These are phyloP conservation scores for Agrotis ipsilon DNA, from an alignment of 2,888 invertebrate species.

Conservation along the genomic window DNA sequence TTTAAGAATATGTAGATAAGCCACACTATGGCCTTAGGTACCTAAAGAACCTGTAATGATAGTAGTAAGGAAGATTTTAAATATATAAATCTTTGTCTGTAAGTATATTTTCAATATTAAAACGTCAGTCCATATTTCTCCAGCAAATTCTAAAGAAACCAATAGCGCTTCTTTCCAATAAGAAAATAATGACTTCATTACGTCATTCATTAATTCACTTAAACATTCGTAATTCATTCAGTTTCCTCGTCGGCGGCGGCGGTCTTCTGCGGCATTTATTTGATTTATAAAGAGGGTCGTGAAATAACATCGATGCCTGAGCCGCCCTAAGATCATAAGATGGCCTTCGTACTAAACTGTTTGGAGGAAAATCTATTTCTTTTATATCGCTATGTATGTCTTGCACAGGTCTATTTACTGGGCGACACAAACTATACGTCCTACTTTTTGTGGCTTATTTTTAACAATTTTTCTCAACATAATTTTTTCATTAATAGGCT, in stretches of 20 bases:
- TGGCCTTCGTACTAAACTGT: constrained; percentile 17
- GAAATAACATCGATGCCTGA: constrained; percentile 12
- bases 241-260: constrained; percentile 26
- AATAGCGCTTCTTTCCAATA: constrained; percentile 24
- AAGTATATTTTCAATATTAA: background rate
- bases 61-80: too few relatives aligned
- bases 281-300: constrained; percentile 53
- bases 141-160: constrained; percentile 18
- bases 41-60: too few relatives aligned
- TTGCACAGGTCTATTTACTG: background rate
- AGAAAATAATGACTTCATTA: constrained; percentile 51
- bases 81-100: too few relatives aligned
- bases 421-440: too few relatives aligned
- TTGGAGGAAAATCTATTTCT: constrained; percentile 1
- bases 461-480: too few relatives aligned
- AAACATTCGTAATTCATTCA: constrained; percentile 55
- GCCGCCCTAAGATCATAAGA: constrained; percentile 9
- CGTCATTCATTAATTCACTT: constrained; percentile 54
- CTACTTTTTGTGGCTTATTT: too few relatives aligned
- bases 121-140: background rate
- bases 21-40: too few relatives aligned
- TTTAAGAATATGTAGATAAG: too few relatives aligned
- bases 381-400: background rate
- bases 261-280: constrained; percentile 50
- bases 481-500: too few relatives aligned